These are phyloP conservation scores for Leptobrachium leishanense DNA, from an alignment of 2,113 vertebrate genomes.

Conservation along the genomic window DNA sequence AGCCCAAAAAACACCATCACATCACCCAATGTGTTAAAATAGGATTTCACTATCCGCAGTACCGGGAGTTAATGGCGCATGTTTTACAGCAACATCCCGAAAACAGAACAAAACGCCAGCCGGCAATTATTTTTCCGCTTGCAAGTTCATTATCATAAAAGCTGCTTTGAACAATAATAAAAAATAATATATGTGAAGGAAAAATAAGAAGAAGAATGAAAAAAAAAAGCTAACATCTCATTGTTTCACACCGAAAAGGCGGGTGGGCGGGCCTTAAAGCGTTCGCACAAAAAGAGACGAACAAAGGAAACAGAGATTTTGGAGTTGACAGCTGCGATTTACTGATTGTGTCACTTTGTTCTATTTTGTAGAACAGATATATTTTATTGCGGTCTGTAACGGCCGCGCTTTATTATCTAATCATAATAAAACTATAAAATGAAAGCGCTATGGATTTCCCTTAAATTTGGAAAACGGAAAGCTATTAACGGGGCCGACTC, in stretches of 20 bases:
- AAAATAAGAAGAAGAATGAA: no score
- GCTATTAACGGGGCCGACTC: slow-evolving; percentile 56
- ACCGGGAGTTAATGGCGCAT: neutral
- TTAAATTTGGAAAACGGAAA: slow-evolving; percentile 63
- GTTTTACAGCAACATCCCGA: no score
- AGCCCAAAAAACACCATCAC: no score
- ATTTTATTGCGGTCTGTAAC: slow-evolving; percentile 44
- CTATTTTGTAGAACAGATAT: neutral
- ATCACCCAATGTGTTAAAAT: no score
- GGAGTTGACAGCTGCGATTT: slow-evolving; percentile 25
- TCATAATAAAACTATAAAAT: slow-evolving; percentile 56
- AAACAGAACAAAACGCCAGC: no score
- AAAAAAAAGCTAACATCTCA: no score
- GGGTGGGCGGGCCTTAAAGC: slow-evolving; percentile 5
- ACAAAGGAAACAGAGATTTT: neutral
- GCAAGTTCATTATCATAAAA: no score
- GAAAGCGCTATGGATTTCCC: slow-evolving; percentile 59
- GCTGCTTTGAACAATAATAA: no score
- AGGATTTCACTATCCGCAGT: neutral
- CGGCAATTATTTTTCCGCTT: no score
- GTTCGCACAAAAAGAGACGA: neutral
- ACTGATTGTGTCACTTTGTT: slow-evolving; percentile 20
- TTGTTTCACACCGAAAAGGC: slow-evolving; percentile 10
- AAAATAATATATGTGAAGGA: no score
- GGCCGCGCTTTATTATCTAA: slow-evolving; percentile 58